Conservation (phyloP, 92 coral and sea anemone genomes). For the Blastomussa wellsi region DNA sequence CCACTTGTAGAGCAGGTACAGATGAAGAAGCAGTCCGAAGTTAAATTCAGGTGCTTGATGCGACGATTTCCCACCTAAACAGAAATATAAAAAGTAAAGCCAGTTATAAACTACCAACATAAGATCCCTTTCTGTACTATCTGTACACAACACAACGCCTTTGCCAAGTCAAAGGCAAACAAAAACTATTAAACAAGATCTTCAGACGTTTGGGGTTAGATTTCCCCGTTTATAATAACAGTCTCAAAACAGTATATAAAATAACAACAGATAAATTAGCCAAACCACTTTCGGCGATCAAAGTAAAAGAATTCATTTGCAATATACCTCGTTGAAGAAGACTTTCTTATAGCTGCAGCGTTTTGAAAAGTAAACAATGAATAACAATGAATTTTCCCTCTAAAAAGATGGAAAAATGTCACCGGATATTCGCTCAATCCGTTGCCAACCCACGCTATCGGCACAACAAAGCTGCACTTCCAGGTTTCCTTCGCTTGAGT, state of each 20-base stretch:
- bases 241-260: neutral
- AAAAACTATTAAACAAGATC: slow-evolving; percentile 15
- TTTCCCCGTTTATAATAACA: neutral
- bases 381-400: slow-evolving; percentile 31
- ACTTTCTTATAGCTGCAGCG: slow-evolving; percentile 25
- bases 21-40: slow-evolving; percentile 4
- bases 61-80: slow-evolving; percentile 17
- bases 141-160: slow-evolving; percentile 45
- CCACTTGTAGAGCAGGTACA: neutral
- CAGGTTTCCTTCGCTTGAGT: neutral
- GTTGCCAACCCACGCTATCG: slow-evolving; percentile 7
- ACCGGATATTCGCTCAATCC: slow-evolving; percentile 22
- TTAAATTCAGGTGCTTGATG: neutral
- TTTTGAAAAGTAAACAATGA: slow-evolving; percentile 37
- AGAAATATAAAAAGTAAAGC: slow-evolving; percentile 7
- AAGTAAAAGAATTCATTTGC: neutral
- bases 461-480: neutral
- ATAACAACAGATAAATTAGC: slow-evolving; percentile 12
- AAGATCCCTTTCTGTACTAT: slow-evolving; percentile 27
- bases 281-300: neutral
- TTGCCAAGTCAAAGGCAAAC: slow-evolving; percentile 30
- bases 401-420: neutral
- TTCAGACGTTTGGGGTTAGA: neutral
- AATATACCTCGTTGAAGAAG: neutral
- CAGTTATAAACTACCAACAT: slow-evolving; percentile 11